Percentiles rank a stretch among this genome's conserved stretches.
These are phyloP conservation scores for Clarias batrachus DNA, from an alignment of 2,113 vertebrate genomes.

Conservation along the genomic window DNA sequence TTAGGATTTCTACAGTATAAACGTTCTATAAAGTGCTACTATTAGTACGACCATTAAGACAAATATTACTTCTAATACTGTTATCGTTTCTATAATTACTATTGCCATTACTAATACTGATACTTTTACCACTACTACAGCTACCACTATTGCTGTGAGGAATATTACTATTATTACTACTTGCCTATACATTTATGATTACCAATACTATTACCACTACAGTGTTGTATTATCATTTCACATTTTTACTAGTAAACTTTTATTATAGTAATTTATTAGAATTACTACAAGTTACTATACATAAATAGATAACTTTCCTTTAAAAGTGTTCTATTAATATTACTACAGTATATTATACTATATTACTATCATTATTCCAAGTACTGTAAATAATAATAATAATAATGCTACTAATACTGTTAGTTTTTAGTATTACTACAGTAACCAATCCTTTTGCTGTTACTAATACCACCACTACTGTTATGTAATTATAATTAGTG, in stretches of 20 bases:
- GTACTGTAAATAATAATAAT: too few species aligned
- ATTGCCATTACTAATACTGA: neutral
- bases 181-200: too few species aligned
- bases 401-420: neutral
- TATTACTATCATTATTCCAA: too few species aligned
- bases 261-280: too few species aligned
- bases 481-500: neutral
- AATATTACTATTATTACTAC: neutral
- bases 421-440: neutral
- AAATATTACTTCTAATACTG: neutral
- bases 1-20: too few species aligned
- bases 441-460: neutral
- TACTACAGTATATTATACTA: too few species aligned
- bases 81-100: neutral
- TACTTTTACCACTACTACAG: neutral
- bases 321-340: too few species aligned
- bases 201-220: neutral
- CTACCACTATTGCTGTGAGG: too few species aligned
- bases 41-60: neutral
- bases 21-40: neutral
- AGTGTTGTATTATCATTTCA: too few species aligned
- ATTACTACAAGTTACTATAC: too few species aligned
- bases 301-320: too few species aligned
- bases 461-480: neutral
- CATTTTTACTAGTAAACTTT: too few species aligned